Conservation (phyloP, 1,140 invertebrate genomes). For the Pseudomyrmex sp. region DNA sequence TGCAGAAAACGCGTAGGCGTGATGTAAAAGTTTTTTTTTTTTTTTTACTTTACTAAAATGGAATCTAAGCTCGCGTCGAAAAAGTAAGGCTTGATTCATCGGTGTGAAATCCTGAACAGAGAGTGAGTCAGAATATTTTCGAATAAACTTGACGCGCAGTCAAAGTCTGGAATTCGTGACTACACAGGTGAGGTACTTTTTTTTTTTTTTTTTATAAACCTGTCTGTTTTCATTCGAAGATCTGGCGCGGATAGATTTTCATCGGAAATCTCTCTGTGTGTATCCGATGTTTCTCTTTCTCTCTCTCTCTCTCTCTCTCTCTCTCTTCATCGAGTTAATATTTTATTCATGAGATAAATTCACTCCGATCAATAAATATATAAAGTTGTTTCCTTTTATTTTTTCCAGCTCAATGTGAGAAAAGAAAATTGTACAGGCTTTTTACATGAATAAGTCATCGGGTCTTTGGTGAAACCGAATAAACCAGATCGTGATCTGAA, state of each 20-base stretch:
- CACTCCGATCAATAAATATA: slow-evolving; percentile 4
- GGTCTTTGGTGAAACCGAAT: not conserved
- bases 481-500: slow-evolving; percentile 8
- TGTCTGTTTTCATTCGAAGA: not conserved
- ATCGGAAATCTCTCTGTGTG: not conserved
- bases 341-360: slow-evolving; percentile 40
- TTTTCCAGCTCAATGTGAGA: not conserved
- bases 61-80: not conserved
- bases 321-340: slow-evolving; percentile 14
- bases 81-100: not conserved
- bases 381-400: not conserved
- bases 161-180: no score
- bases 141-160: slow-evolving; percentile 16
- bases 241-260: not conserved
- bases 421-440: not conserved
- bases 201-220: no score
- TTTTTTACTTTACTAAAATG: not conserved
- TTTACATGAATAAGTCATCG: slow-evolving; percentile 21
- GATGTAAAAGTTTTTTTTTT: no score
- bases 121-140: slow-evolving; percentile 4
- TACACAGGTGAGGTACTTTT: no score
- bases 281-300: no score
- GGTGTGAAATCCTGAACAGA: not conserved
- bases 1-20: not conserved
- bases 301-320: no score